Evolutionary conservation across 2,113 vertebrate species (phyloP).

Genomic region (Balaeniceps rex): DNA sequence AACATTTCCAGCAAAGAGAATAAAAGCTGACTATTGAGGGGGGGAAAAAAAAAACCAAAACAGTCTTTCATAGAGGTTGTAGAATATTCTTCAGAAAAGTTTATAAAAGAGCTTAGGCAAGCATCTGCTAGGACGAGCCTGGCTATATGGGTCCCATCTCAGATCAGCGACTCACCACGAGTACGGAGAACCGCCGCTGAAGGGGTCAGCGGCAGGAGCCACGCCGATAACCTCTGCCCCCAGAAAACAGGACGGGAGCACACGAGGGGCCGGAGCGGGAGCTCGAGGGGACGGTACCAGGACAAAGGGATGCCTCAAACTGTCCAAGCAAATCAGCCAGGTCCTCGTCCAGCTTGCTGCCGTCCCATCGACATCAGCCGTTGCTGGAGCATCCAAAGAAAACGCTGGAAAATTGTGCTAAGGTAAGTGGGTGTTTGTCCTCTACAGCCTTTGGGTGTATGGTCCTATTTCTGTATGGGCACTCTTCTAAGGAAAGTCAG

Average conservation of each 20-base stretch:
- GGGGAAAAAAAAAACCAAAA: neutral
- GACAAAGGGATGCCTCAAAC: too few species aligned
- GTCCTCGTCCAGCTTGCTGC: neutral
- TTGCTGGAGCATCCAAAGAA: neutral
- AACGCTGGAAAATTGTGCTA: accelerated
- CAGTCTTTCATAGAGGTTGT: neutral
- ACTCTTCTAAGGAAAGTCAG: neutral
- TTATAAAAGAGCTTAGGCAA: neutral
- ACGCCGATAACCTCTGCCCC: accelerated
- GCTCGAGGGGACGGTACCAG: neutral
- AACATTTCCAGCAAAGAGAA: neutral
- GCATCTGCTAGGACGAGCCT: neutral
- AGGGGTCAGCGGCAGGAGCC: neutral
- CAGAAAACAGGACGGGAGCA: neutral
- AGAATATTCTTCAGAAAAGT: neutral
- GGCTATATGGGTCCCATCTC: neutral
- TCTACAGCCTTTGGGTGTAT: neutral
- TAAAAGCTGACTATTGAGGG: neutral
- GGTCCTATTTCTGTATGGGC: neutral
- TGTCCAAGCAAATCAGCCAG: accelerated
- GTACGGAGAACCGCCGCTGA: accelerated
- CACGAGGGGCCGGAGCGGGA: accelerated
- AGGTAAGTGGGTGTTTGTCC: accelerated
- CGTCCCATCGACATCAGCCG: neutral
- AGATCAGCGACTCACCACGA: accelerated